Evolutionary conservation across 2,797 vertebrate genomes (phyloP).

Genomic region (Mionectes olivaceus): DNA sequence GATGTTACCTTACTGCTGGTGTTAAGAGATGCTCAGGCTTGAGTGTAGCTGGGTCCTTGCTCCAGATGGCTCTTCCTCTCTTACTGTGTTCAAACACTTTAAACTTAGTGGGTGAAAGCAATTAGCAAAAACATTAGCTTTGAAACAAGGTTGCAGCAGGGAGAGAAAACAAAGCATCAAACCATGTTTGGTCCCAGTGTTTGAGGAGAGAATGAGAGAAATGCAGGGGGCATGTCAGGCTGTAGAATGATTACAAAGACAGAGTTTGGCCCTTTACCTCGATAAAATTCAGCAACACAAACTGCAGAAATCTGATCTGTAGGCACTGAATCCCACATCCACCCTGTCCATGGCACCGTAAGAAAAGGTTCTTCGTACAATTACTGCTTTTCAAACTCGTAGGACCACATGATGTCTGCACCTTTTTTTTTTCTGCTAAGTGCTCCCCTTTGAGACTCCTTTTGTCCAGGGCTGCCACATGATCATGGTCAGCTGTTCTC

Average conservation of each 20-base stretch:
- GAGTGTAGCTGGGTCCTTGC: background rate
- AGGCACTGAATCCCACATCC: background rate
- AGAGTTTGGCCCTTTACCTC: background rate
- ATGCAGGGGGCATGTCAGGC: background rate
- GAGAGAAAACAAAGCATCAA: background rate
- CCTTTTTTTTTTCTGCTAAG: background rate
- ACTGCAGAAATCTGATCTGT: background rate
- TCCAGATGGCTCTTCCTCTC: background rate
- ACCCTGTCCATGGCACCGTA: fast-evolving
- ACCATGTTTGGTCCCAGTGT: fast-evolving
- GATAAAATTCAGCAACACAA: background rate
- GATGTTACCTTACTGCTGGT: background rate
- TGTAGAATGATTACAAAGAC: background rate
- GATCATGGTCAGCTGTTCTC: background rate
- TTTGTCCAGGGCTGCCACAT: background rate
- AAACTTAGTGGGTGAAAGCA: background rate
- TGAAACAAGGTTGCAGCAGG: background rate
- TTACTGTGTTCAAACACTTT: background rate
- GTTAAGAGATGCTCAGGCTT: background rate
- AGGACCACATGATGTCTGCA: background rate
- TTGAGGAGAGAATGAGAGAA: background rate
- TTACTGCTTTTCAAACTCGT: background rate
- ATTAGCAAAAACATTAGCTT: background rate
- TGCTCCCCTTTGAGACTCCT: background rate
- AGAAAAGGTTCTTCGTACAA: background rate